A percentile compares a stretch with the other conserved stretches of the same genome.
These are phyloP conservation scores for Lepus europaeus DNA, from an alignment of 2,113 vertebrate species.

Conservation along the genomic window DNA sequence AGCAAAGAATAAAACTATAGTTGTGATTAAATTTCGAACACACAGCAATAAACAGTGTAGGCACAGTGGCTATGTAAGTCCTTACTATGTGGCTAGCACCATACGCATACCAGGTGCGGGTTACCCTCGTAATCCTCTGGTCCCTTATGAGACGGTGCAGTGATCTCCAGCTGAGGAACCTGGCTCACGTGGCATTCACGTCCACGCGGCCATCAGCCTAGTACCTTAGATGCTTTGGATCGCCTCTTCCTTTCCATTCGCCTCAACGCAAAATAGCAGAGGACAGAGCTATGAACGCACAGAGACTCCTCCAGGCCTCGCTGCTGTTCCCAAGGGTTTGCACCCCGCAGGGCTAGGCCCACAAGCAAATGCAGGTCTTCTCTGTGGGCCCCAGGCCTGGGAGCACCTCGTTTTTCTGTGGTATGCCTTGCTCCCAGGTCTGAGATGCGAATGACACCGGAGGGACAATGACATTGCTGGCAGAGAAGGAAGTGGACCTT, in stretches of 20 bases:
- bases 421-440: background rate
- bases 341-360: background rate
- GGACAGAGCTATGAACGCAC: background rate
- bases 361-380: background rate
- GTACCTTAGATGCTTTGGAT: background rate
- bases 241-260: background rate
- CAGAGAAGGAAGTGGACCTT: background rate
- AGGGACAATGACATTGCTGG: background rate
- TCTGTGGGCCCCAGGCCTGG: rapidly evolving
- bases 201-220: background rate
- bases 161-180: background rate
- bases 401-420: background rate
- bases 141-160: background rate
- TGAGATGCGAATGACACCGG: background rate
- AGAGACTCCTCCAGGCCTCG: background rate
- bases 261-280: background rate
- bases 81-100: background rate
- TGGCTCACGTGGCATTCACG: rapidly evolving
- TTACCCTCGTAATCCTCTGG: background rate
- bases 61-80: background rate
- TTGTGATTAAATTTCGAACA: constrained; percentile 4
- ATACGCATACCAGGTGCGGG: background rate
- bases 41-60: background rate
- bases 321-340: background rate
- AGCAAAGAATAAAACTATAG: background rate